A percentile compares a stretch with the other conserved stretches of the same genome.
These are phyloP conservation scores for Porites australiensis DNA, from an alignment of 64 coral and sea anemone species.

Conservation along the genomic window DNA sequence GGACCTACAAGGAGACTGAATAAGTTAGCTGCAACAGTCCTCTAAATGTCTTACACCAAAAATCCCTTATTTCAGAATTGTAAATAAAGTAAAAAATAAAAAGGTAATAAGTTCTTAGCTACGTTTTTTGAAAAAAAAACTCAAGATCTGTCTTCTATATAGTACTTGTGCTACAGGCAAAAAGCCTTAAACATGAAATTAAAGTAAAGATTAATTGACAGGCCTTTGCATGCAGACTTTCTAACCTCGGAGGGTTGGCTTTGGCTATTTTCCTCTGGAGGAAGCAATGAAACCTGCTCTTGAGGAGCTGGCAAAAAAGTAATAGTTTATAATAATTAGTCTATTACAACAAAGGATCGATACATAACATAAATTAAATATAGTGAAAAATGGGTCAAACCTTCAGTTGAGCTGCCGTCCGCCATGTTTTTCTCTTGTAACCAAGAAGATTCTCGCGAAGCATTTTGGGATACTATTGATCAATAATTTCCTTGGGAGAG, in stretches of 20 bases:
- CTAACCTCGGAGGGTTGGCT: slow-evolving; percentile 64
- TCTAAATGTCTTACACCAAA: too few relatives aligned
- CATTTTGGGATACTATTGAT: slow-evolving; percentile 39
- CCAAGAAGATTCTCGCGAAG: slow-evolving; percentile 59
- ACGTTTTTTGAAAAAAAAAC: too few relatives aligned
- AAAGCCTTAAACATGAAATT: too few relatives aligned
- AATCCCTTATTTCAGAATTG: too few relatives aligned
- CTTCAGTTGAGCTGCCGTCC: slow-evolving; percentile 51
- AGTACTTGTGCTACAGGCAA: too few relatives aligned
- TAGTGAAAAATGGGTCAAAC: neutral
- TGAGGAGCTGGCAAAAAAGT: slow-evolving; percentile 31
- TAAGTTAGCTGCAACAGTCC: too few relatives aligned
- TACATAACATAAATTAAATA: neutral
- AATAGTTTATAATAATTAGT: neutral
- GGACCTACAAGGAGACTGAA: too few relatives aligned
- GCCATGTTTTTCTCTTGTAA: slow-evolving; percentile 90
- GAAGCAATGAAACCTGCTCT: slow-evolving; percentile 62
- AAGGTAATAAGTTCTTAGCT: too few relatives aligned
- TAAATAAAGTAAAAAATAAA: too few relatives aligned
- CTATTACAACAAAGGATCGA: neutral
- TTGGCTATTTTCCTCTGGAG: slow-evolving; percentile 75
- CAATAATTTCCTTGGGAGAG: neutral
- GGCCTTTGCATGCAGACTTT: neutral
- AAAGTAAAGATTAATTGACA: too few relatives aligned
- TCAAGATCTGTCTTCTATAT: too few relatives aligned